Conservation (phyloP, 2,113 vertebrate species). For the Catharus fuscescens region DNA sequence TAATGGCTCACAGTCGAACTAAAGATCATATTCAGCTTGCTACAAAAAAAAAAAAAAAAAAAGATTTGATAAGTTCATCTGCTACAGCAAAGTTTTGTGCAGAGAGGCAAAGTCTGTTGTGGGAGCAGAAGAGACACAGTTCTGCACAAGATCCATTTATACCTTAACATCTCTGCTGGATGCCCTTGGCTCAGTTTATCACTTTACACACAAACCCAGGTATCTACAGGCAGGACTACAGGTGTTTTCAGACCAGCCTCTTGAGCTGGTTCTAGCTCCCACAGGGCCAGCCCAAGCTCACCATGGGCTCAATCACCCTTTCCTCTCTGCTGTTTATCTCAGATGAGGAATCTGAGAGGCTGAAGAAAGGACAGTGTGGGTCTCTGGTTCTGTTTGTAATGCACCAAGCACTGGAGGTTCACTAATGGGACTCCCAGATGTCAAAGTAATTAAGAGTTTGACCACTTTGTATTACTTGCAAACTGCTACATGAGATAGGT, state of each 20-base stretch:
- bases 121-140: neutral
- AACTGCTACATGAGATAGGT: neutral
- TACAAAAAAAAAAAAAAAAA: neutral
- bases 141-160: neutral
- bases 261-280: neutral
- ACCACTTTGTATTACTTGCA: neutral
- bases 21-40: neutral
- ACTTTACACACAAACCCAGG: neutral
- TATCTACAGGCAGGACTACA: neutral
- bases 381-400: neutral
- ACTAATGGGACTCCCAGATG: neutral
- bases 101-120: neutral
- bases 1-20: neutral
- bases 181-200: neutral
- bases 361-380: neutral
- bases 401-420: neutral
- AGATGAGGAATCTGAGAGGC: neutral
- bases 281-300: neutral
- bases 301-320: neutral
- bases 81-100: neutral
- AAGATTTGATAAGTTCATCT: neutral
- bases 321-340: neutral
- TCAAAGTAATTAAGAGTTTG: neutral
- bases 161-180: accelerated
- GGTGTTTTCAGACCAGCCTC: neutral